Evolutionary conservation across 1,140 invertebrate species (phyloP).

Genomic region (Drosophila subpulchrella): DNA sequence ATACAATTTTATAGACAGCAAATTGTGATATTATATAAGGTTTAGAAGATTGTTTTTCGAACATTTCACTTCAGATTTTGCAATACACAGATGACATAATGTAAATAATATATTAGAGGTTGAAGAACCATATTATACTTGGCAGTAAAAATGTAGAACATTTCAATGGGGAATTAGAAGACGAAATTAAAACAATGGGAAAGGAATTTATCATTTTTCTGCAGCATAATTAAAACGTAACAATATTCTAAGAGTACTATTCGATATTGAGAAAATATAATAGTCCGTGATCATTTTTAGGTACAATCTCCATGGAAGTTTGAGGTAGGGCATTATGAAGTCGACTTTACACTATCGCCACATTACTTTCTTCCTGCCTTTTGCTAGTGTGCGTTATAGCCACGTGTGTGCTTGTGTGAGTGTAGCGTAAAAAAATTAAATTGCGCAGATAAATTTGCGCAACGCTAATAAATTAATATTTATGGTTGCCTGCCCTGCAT

Average conservation of each 20-base stretch:
- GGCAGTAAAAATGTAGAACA: not conserved
- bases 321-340: conserved; percentile 13
- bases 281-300: no score
- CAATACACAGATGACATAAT: not conserved
- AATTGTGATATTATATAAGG: not conserved
- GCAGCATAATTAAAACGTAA: not conserved
- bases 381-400: conserved; percentile 5
- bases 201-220: not conserved
- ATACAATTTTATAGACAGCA: no score
- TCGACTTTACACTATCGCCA: conserved; percentile 7
- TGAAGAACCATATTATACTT: not conserved
- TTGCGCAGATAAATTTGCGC: conserved; percentile 78
- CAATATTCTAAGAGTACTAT: no score
- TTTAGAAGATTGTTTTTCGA: no score
- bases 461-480: conserved; percentile 81
- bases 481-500: conserved; percentile 59
- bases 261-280: no score
- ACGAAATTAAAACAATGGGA: not conserved
- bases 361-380: conserved; percentile 46
- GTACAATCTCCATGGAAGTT: no score
- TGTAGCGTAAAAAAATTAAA: conserved; percentile 71
- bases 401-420: conserved; percentile 16
- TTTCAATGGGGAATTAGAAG: not conserved
- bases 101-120: not conserved
- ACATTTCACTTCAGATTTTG: not conserved